Evolutionary conservation across 2,888 invertebrate genomes (phyloP).

Genomic region (Hyles lineata): DNA sequence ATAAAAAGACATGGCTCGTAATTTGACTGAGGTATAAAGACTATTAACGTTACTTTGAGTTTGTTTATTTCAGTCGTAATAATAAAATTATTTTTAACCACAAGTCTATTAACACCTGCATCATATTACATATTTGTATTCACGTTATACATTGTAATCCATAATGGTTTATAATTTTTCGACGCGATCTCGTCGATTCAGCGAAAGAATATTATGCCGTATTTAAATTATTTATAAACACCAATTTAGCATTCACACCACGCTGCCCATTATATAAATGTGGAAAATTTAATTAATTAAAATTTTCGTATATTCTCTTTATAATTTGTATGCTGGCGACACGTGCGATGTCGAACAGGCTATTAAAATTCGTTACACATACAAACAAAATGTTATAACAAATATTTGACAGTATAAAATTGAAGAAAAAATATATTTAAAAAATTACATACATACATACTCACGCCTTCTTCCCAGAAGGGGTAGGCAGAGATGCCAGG

Average conservation of each 20-base stretch:
- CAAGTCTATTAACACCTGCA: neutral
- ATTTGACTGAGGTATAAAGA: too few species aligned
- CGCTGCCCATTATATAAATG: neutral
- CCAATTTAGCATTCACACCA: neutral
- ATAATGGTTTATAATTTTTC: too few species aligned
- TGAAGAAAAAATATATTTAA: neutral
- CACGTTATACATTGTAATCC: neutral
- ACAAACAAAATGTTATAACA: neutral
- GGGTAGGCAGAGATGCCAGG: too few species aligned
- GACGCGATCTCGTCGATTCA: neutral
- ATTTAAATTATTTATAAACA: constrained; percentile 11
- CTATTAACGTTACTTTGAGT: too few species aligned
- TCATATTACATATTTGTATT: neutral
- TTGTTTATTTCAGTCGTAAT: too few species aligned
- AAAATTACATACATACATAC: too few species aligned
- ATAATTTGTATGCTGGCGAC: constrained; percentile 1
- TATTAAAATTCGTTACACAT: constrained; percentile 7
- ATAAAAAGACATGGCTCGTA: too few species aligned
- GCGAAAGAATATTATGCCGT: neutral
- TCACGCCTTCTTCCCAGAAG: too few species aligned
- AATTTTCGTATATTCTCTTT: neutral
- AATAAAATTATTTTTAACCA: neutral
- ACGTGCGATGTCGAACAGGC: neutral
- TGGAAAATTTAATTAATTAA: constrained; percentile 7
- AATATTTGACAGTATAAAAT: neutral